These are phyloP conservation scores for Protaetia brevitarsis DNA, from an alignment of 1,140 invertebrate genomes.

Conservation along the genomic window DNA sequence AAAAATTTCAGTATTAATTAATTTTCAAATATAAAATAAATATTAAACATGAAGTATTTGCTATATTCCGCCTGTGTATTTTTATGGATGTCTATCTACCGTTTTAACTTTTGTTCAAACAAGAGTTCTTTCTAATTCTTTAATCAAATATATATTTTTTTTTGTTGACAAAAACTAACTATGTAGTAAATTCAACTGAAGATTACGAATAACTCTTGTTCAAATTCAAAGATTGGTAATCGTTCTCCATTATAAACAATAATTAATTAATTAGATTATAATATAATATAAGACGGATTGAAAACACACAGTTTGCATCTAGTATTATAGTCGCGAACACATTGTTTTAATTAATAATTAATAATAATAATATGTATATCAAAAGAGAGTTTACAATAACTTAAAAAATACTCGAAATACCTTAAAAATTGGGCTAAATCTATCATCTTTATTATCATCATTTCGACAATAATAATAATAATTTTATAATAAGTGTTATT, in stretches of 20 bases:
- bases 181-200: too few relatives aligned
- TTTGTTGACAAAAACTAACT: too few relatives aligned
- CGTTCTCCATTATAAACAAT: background rate
- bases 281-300: slow-evolving; percentile 9
- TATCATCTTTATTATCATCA: too few relatives aligned
- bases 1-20: background rate
- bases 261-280: background rate
- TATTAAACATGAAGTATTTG: background rate
- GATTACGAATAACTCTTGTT: slow-evolving; percentile 5
- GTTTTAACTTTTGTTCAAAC: slow-evolving; percentile 2
- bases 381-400: slow-evolving; percentile 5
- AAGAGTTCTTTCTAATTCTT: background rate
- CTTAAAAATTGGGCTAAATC: slow-evolving; percentile 20
- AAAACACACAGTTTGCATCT: slow-evolving; percentile 7
- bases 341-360: slow-evolving; percentile 7
- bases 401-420: slow-evolving; percentile 24
- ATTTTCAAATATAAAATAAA: background rate
- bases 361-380: too few relatives aligned
- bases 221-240: slow-evolving; percentile 2
- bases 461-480: background rate
- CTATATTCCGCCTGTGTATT: too few relatives aligned
- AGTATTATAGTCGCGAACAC: slow-evolving; percentile 9
- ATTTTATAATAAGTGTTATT: slow-evolving; percentile 23
- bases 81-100: background rate
- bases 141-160: too few relatives aligned